Evolutionary conservation across 2,113 vertebrate species (phyloP), one percentile per base, ranked within the genome.

Genomic region (Bujurquina vittata): DNA sequence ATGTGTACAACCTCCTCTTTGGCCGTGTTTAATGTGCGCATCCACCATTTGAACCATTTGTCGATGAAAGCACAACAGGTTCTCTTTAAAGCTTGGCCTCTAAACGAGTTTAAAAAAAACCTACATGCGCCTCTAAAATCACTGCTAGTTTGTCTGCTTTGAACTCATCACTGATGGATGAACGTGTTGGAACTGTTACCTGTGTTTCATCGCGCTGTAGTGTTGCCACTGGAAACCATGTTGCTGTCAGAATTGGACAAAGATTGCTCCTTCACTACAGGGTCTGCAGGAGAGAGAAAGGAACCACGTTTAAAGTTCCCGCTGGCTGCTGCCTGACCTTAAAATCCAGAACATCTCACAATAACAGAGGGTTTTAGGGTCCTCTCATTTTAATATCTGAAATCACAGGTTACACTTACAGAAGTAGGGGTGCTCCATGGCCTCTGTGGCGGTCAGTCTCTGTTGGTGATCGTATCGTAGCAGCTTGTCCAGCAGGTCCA

Each of bases 381-480:
- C 40, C 43, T 14, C 14, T 17, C 46, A 49, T 49, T 15, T 49
- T 6, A 49, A 17, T 17, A 1, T 5, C 0, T 52, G 52, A 52
- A 52, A 3, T 20, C 10, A 26, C 43, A 62, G 33, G 60, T 77
- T 62, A 23, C 8, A 74, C 97, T 97, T 91, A 99, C 98, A 99
- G 94, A 99, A 99, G 93, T 99, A 99, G 0, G 98, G 97, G 92
- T 99, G 98, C 67, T 99, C 97, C 98, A 99, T 99, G 0, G 98
- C 98, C 95, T 99, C 98, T 56, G 97, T 97, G 89, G 98, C 98
- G 0, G 98, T 99, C 95, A 99, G 95, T 87, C 98, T 97, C 96
- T 99, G 98, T 93, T 99, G 98, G 96, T 99, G 98, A 96, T 99
- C 98, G 0, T 99, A 99, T 88, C 98, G 97, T 95, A 99, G 97